Evolutionary conservation across 2,888 invertebrate species (phyloP).

Genomic region (Drosophila anceps): DNA sequence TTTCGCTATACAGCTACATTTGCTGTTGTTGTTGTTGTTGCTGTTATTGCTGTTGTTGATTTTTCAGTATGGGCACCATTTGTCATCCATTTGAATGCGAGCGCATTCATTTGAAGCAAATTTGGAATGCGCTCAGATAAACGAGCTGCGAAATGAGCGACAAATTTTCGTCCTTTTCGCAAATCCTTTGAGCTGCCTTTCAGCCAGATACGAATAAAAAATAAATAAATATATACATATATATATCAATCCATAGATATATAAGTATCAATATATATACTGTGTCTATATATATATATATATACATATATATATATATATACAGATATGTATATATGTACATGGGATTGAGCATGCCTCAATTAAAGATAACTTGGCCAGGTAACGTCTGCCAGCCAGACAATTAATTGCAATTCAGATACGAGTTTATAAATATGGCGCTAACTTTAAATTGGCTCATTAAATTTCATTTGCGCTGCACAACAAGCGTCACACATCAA

Average conservation of each 20-base stretch:
- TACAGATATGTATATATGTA: not conserved
- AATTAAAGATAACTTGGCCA: constrained; percentile 24
- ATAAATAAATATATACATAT: not conserved
- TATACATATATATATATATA: not conserved
- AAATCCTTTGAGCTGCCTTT: constrained; percentile 42
- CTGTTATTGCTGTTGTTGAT: constrained; percentile 15
- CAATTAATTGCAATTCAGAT: constrained; percentile 73
- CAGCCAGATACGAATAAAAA: constrained; percentile 11
- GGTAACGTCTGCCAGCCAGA: constrained; percentile 18
- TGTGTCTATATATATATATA: not conserved
- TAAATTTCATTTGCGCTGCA: constrained; percentile 71
- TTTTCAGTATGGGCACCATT: constrained; percentile 40
- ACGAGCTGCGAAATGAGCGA: constrained; percentile 48
- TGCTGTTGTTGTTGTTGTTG: constrained; percentile 2
- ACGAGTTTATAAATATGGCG: constrained; percentile 72
- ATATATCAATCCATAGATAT: not conserved
- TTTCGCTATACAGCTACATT: not conserved
- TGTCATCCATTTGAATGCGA: constrained; percentile 52
- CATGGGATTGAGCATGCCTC: constrained; percentile 13
- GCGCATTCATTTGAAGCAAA: constrained; percentile 51
- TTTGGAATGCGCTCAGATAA: constrained; percentile 51
- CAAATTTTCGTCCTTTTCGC: constrained; percentile 38
- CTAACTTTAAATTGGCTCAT: constrained; percentile 76
- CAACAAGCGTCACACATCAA: constrained; percentile 70
- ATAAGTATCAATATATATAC: not conserved